Conservation (phyloP, 1,140 invertebrate genomes). For the Brachystomella parvula region DNA sequence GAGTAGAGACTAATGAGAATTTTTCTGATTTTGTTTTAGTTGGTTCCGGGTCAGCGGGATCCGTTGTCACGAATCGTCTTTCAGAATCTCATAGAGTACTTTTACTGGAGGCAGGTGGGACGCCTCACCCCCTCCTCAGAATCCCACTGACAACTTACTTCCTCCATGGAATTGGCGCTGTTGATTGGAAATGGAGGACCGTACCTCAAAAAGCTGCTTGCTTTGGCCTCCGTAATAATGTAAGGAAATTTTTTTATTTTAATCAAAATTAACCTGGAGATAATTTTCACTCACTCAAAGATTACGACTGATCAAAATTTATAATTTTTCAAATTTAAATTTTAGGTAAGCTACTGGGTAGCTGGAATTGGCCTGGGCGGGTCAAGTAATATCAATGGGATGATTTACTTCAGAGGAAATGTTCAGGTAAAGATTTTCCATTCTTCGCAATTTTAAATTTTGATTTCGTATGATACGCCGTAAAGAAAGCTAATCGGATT, state of each 20-base stretch:
- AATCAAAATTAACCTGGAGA: no score
- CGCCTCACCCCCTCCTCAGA: background rate
- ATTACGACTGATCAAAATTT: no score
- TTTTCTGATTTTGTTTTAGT: background rate
- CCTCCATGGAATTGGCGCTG: conserved; percentile 22
- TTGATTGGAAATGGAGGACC: conserved; percentile 39
- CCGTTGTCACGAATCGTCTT: background rate
- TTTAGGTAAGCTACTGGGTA: conserved; percentile 4
- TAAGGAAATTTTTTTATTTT: no score
- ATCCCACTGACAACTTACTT: conserved; percentile 2
- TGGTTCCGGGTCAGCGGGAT: background rate
- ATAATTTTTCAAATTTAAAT: no score
- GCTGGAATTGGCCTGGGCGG: conserved; percentile 5
- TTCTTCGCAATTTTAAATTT: no score
- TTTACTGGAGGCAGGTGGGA: conserved; percentile 2
- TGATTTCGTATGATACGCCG: no score
- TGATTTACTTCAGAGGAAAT: conserved; percentile 51
- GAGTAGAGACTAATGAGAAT: background rate
- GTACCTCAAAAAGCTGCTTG: conserved; percentile 27
- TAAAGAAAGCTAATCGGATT: no score
- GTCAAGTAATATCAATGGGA: conserved; percentile 12
- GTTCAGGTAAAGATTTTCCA: no score
- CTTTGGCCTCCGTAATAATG: conserved; percentile 27
- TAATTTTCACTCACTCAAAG: no score
- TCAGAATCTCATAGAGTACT: background rate